Base-by-base conservation (phyloP, 2,113 vertebrate species). In the Phaethornis superciliosus region DNA sequence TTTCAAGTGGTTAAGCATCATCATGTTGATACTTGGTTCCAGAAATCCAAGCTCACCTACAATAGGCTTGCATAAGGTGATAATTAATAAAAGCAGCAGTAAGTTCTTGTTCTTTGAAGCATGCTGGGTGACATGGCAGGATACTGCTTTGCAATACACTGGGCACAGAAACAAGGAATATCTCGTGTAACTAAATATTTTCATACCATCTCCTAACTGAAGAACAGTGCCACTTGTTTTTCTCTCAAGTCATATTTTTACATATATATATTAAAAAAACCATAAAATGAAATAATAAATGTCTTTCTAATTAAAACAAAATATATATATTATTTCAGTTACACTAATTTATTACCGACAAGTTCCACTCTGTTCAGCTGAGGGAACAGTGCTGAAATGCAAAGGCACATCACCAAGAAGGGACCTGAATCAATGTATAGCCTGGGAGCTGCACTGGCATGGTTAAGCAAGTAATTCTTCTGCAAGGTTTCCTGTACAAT, bases 351-450 rank as follows among this genome's bases (percentile, higher is more conserved):
- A 51, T 55, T 72, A 17, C 3, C 85, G 59, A 23, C 7, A 17
- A 54, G 40, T 5, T 75, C 49, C 35, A 32, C 18, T n/a, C 33
- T 49, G 16, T 46, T 47, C 69, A 81, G 23, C 19, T 37, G 32
- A 60, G 18, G 26, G 9, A 88, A 23, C 11, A 23, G 30, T 4
- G n/a, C 15, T 79, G 67, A 51, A 89, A 56, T 8, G 9, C 58
- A 44, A 28, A 11, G 6, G n/a, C 2, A 0, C 2, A 1, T 32
- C 2, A 4, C 37, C 67, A 37, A n/a, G 62, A 42, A 54, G 23
- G 15, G 5, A 56, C 35, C 35, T n/a, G 10, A 62, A 55, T 22
- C 58, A 54, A 1, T 10, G 17, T 22, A 16, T 8, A 88, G 32
- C 49, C 56, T 80, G 20, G 49, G 76, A 92, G 15, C 6, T 1